These are phyloP conservation scores for Sturmia bella DNA, from an alignment of 2,888 invertebrate species.

Conservation along the genomic window DNA sequence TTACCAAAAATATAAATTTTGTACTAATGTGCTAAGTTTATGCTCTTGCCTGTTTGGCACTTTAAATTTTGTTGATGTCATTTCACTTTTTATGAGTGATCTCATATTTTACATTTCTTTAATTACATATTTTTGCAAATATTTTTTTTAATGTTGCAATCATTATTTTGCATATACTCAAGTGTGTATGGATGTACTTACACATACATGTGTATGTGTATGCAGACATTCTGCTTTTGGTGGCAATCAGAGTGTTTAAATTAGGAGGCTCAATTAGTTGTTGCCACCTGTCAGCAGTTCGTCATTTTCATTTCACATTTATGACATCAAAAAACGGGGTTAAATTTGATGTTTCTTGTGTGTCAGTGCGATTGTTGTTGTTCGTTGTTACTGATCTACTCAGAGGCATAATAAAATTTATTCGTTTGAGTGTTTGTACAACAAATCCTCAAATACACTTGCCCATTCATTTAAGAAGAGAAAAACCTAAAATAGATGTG, in stretches of 20 bases:
- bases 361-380: conserved; percentile 51
- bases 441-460: conserved; percentile 40
- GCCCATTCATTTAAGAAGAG: conserved; percentile 31
- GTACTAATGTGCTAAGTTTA: neutral
- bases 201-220: neutral
- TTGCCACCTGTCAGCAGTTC: conserved; percentile 82
- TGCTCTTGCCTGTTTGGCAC: neutral
- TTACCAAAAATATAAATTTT: neutral
- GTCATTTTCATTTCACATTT: conserved; percentile 76
- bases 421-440: neutral
- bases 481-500: conserved; percentile 47
- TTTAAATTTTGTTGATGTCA: neutral
- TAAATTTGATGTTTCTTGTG: conserved; percentile 63
- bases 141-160: conserved; percentile 1
- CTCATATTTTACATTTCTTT: conserved; percentile 43
- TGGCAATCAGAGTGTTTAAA: conserved; percentile 75
- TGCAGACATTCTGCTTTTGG: too few species aligned
- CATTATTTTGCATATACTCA: neutral
- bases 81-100: conserved; percentile 2
- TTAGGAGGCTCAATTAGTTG: conserved; percentile 82
- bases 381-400: conserved; percentile 46
- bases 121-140: conserved; percentile 31
- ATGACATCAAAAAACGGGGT: conserved; percentile 63
- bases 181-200: too few species aligned
- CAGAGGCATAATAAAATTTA: conserved; percentile 37